Evolutionary conservation across 2,113 vertebrate genomes (phyloP), one percentile per base, ranked within the genome.

Genomic region (Anthoscopus minutus): DNA sequence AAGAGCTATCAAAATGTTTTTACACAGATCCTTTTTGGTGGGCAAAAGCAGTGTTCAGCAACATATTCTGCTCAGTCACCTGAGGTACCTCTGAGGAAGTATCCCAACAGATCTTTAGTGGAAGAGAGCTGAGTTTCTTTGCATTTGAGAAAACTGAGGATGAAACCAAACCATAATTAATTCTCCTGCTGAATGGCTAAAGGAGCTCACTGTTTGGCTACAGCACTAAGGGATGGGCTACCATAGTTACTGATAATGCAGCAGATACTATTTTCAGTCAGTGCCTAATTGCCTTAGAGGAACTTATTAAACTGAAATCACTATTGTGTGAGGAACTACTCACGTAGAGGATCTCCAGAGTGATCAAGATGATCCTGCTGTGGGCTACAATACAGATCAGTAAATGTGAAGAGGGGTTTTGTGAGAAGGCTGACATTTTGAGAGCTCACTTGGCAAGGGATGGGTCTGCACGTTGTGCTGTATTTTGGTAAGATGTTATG

Each of bases 331-430:
- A 92, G 84, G 77, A 69, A 12, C 70, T 87, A 6, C 65, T 95
- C 81, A 86, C 6, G 1, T 33, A 42, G 78, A 92, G 56, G 48
- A 90, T 93, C 84, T 95, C 80, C 31, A 86, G 91, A 95, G 76
- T 90, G 78, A 96, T 86, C 73, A 82, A 45, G 86, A 77, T 64
- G 81, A 91, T 87, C 89, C 89, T 93, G 91, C 95, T 94, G 81
- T 77, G 81, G 91, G 84, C 81, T 92, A 56, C 81, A 92, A 28
- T 81, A 54, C n/a, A 74, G 70, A 85, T 79, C 65, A 61, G 78
- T 50, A 87, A 87, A 91, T 38, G 74, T 58, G 78, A 70, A 81
- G 78, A 89, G 86, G 60, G 70, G 51, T 79, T 96, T 76, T 85
- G 73, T 87, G 83, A 89, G 73, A 65, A 85, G 91, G 65, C 73